Base-by-base conservation (phyloP, 2,797 vertebrate species). In the Zalophus californianus region DNA sequence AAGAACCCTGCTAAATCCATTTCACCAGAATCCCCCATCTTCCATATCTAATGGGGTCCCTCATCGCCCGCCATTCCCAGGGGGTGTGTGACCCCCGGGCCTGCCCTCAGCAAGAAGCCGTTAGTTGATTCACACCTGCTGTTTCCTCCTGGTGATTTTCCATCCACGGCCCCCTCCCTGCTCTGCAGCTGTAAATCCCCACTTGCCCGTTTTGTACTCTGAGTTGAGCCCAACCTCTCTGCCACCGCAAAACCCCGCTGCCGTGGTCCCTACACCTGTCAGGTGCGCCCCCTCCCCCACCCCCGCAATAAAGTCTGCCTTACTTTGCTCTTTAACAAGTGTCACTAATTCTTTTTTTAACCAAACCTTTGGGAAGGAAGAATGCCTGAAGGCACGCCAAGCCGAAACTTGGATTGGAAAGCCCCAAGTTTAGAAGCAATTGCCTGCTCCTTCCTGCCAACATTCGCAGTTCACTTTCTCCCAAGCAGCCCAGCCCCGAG, bases 261-360 rank as follows among this genome's bases (percentile, higher is more conserved):
- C 18, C 6, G 38, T 0, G 27, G 68, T 20, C 38, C 11, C 70
- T 15, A 23, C 27, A 44, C 62, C 21, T n/a, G 7, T n/a, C 3
- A 5, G 50, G 2, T 3, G 7, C 0, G 0, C 7, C 12, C 78
- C 15, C 18, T 29, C 41, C 1, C 14, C 3, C 20, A 16, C 13
- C 9, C 38, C 82, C 2, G 0, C 27, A 41, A 4, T 12, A 9
- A n/a, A 77, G 27, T 54, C 20, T 9, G 41, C 23, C n/a, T 38
- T 4, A 7, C 23, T 32, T 75, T 9, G 25, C 20, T 35, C 68
- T n/a, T 58, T 25, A 75, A 5, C 27, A 5, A 27, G 58, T 5
- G 21, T 44, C 80, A 41, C 3, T 10, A 44, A 48, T 29, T 64
- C 5, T n/a, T 23, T 85, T 52, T 77, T 21, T 18, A 25, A 66